Conservation (phyloP, 2,888 invertebrate species). For the Strigamia maritima region DNA sequence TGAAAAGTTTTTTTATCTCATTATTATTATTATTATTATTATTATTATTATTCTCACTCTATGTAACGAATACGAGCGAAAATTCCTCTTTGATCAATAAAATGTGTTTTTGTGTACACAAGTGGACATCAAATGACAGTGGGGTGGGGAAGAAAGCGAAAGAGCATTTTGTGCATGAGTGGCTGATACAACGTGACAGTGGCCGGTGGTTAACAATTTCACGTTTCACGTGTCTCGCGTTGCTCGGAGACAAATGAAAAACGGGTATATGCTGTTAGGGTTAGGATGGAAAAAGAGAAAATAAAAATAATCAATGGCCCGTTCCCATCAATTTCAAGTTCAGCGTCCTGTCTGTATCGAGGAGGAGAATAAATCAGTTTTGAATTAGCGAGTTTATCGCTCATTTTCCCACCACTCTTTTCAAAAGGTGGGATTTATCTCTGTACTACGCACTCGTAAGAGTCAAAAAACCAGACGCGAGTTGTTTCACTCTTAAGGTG, state of each 20-base stretch:
- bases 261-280: not conserved
- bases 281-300: too few relatives aligned
- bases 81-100: conserved; percentile 18
- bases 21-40: too few relatives aligned
- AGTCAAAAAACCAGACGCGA: conserved; percentile 25
- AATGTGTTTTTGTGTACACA: not conserved
- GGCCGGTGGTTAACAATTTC: conserved; percentile 22
- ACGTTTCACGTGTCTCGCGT: not conserved
- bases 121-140: not conserved
- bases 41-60: not conserved
- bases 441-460: conserved; percentile 18
- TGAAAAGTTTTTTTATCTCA: not conserved
- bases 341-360: not conserved
- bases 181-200: conserved; percentile 23
- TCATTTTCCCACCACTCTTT: conserved; percentile 9
- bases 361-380: not conserved
- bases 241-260: conserved; percentile 19
- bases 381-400: conserved; percentile 19
- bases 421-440: conserved; percentile 26
- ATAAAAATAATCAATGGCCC: conserved; percentile 10
- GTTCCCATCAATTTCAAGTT: conserved; percentile 17
- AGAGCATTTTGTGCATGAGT: not conserved
- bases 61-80: not conserved
- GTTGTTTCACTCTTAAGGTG: not conserved
- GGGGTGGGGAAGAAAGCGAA: not conserved